phyloP scores from a whole-genome alignment of 2,113 vertebrate genomes.

The Rhagologus leucostigma region DNA sequence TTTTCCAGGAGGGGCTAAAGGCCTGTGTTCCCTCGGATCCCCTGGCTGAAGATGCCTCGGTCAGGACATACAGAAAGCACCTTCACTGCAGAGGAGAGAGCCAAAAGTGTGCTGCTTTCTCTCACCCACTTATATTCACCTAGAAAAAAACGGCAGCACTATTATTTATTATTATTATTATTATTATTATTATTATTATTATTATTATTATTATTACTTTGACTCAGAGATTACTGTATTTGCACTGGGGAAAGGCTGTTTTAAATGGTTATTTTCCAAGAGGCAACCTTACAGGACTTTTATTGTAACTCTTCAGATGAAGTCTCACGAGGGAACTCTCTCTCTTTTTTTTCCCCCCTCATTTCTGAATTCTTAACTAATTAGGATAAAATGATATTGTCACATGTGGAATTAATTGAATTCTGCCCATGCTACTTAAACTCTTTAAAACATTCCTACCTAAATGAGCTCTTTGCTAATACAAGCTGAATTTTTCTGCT shows the following conservation, averaged over 20 bases:
- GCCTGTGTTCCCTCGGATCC: rapidly evolving
- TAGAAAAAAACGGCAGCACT: not conserved
- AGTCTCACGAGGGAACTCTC: not conserved
- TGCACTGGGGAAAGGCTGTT: not conserved
- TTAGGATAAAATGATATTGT: slow-evolving; percentile 28
- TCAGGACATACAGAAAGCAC: not conserved
- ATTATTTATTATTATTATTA: not conserved
- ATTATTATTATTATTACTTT: not conserved
- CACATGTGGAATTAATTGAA: slow-evolving; percentile 4
- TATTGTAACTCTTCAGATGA: not conserved
- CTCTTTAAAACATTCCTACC: slow-evolving; percentile 32
- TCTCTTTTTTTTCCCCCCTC: rapidly evolving
- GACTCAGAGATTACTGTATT: not conserved
- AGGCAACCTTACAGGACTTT: not conserved
- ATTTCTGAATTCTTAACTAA: not conserved
- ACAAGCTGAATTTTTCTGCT: not conserved
- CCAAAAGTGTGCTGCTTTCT: not conserved
- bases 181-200: no score
- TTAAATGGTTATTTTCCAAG: not conserved
- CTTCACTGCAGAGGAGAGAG: not conserved
- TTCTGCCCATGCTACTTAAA: not conserved
- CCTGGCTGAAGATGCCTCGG: not conserved
- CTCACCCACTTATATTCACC: not conserved
- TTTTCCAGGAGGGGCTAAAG: not conserved
- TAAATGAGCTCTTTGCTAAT: slow-evolving; percentile 14